phyloP scores from a whole-genome alignment of 2,888 invertebrate genomes.

The Plebejus melissa region DNA sequence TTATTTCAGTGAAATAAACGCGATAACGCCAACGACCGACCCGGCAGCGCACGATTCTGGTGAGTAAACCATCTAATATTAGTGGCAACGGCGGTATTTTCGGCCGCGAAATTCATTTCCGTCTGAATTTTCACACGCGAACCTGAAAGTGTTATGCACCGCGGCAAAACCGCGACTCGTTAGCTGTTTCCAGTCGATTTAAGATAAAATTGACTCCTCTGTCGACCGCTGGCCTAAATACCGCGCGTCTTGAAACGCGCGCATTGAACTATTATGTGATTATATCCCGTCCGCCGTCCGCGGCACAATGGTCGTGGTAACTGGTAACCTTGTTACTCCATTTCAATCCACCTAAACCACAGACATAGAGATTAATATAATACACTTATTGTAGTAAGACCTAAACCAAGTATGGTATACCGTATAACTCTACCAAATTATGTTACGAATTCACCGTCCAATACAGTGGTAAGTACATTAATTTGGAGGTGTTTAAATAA shows the following conservation, averaged over 20 bases:
- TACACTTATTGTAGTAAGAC: no score
- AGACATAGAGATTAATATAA: no score
- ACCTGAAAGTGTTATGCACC: constrained; percentile 54
- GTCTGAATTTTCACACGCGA: constrained; percentile 39
- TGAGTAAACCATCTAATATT: constrained; percentile 61
- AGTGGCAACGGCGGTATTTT: constrained; percentile 56
- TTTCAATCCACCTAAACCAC: no score
- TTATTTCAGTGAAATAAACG: constrained; percentile 70
- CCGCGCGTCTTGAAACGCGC: constrained; percentile 40
- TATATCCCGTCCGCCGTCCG: background rate
- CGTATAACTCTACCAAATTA: no score
- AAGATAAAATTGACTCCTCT: constrained; percentile 59
- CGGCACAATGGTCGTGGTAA: constrained; percentile 15
- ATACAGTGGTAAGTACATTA: no score
- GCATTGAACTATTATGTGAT: constrained; percentile 11
- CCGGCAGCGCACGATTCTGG: constrained; percentile 74
- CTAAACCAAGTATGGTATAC: no score
- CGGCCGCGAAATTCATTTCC: constrained; percentile 43
- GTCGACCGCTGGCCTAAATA: constrained; percentile 64
- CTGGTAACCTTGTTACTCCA: background rate
- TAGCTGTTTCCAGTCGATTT: constrained; percentile 43
- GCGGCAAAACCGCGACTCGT: constrained; percentile 33
- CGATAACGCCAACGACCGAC: constrained; percentile 58
- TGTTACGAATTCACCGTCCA: no score
- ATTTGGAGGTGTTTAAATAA: no score